Evolutionary conservation across 1,140 invertebrate genomes (phyloP), one percentile per base, ranked within the genome.

Genomic region (Penaeus indicus): DNA sequence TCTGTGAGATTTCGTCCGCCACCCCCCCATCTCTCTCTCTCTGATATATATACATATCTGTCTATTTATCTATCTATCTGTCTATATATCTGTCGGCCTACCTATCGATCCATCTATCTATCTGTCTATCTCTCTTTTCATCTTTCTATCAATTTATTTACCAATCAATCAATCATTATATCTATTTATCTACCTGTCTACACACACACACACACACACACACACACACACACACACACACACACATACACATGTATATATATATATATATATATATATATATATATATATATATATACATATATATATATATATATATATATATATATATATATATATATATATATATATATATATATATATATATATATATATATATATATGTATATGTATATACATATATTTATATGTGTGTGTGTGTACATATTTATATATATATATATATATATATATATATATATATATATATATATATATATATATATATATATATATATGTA

Each of bases 221-320:
- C n/a, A n/a, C n/a, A n/a, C n/a, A n/a, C n/a, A n/a, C n/a, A n/a
- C n/a, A n/a, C n/a, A n/a, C n/a, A n/a, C 64, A 13, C 64, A 25
- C 64, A 82, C 64, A 82, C 64, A 82, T 82, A 82, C 64, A 82
- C 64, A 62, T 82, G 64, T 82, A 82, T 82, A 82, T 82, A 82
- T 82, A 62, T 82, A 82, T 82, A 63, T 82, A 63, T 82, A 63
- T 82, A 82, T 82, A 62, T 82, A 82, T 82, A 82, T 82, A 82
- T 62, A 82, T 82, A 62, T 62, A 82, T 82, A 82, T 82, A 82
- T 62, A 82, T 82, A 61, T 83, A 27, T 75, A 75, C 10, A 75
- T 75, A 75, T 75, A 75, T 75, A 75, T 75, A 75, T 75, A 32
- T 75, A 54, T 75, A 75, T 32, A 32, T 75, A 75, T 75, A 75